Evolutionary conservation across 2,888 invertebrate genomes (phyloP), one percentile per base, ranked within the genome.

Genomic region (Disparrhopalites patrizii): DNA sequence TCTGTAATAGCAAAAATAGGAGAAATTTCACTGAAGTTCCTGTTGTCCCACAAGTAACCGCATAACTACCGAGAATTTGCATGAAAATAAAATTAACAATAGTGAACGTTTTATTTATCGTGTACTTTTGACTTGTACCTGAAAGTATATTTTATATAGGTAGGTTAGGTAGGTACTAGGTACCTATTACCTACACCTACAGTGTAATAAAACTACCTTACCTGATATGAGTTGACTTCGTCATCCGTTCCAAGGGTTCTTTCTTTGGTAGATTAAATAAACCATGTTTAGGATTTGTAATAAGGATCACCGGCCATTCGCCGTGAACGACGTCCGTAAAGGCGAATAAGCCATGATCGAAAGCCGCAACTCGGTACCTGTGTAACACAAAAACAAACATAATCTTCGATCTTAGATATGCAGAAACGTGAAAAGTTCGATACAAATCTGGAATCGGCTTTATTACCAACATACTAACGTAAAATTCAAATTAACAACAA

Each of bases 271-370:
- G 86, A 52, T 82, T 77, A 78, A 86, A 91, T 69, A 85, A 81
- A 30, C 90, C 87, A 80, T 91, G 84, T 81, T 93, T 94, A n/a
- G 95, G 95, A 82, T 93, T 94, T 54, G 93, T 93, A 20, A 94
- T 84, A 71, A 95, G 80, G 50, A 88, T 83, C 28, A 91, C 81
- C 8, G 94, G 94, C 92, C 92, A 93, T 18, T 84, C 81, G 70
- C 86, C 83, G 77, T 90, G 87, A 72, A 82, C 82, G 60, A 88
- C 82, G 79, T 94, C 94, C 65, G 85, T 81, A 81, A 94, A 93
- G 31, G 93, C 90, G 77, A 94, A 87, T 72, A 91, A 81, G 52
- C 92, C 93, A 79, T 93, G 90, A 80, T 95, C 94, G 72, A 94
- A 85, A n/a, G 89, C 93, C 70, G 86, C 85, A 57, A 94, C 78